Base-by-base conservation (phyloP, 2,797 vertebrate genomes). In the Coilia nasus region DNA sequence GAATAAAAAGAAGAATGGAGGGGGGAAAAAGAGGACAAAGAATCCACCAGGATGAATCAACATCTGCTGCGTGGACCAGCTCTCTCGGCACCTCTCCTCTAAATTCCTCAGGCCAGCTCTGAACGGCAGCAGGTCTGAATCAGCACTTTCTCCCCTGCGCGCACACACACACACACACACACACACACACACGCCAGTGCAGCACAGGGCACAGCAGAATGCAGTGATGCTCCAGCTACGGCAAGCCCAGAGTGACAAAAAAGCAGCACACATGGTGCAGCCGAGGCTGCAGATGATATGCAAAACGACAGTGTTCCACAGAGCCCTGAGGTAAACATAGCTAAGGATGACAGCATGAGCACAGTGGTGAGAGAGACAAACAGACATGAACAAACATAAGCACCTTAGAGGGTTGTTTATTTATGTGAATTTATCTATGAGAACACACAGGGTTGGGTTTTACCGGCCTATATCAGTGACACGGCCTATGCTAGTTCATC, bases 61-160 rank as follows among this genome's bases (percentile, higher is more conserved):
- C 93, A 94, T 93, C 93, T 93, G 93, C 92, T 88, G 88, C 84
- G 89, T 54, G 75, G 71, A 78, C 14, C 91, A 92, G 88, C 92
- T 14, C 92, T 93, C 91, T 84, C 94, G 91, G 91, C 93, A 93
- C 91, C 91, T 93, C 92, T 83, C 91, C 91, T 92, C 92, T 85
- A 93, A 90, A 94, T 95, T 93, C 94, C 93, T 94, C 93, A 90
- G 91, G 86, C 82, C 83, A 85, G 87, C 89, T 85, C 82, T 90
- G 90, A 92, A 90, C 87, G 88, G 91, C 87, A 88, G 92, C 83
- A 86, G 92, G 84, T 85, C 94, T 95, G 93, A 96, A 92, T 96
- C 94, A 95, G 95, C 95, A 41, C 71, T 93, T 93, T 92, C 84
- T 57, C 62, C 83, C 87, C 81, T 85, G 83, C 82, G 81, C 82